Evolutionary conservation across 2,888 invertebrate genomes (phyloP), one percentile per base, ranked within the genome.

Genomic region (Eristalinus sepulchralis): DNA sequence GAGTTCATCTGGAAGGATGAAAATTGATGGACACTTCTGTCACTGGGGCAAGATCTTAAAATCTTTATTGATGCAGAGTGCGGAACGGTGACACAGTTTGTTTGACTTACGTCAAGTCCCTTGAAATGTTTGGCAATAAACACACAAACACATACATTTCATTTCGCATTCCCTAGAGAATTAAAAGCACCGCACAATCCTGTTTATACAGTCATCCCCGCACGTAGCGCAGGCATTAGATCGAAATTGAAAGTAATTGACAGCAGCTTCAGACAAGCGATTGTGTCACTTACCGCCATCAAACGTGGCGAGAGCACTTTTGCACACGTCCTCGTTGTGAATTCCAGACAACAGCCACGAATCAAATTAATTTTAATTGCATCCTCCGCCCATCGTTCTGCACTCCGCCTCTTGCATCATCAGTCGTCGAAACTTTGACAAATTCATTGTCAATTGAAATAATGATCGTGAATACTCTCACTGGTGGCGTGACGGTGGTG

Each of bases 311-410:
- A 24, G 5, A 27, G 27, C 27, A 72, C 20, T 17, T 22, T 59
- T 66, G 34, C 59, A 72, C 24, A 2, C n/a, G 17, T 6, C 22
- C 47, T 47, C 47, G 47, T 79, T 72, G 53, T 39, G 66, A 60
- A 72, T 77, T 77, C 68, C 27, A 47, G 24, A 59, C 59, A 79
- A 33, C 17, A 17, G 47, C 17, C 72, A 27, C 34, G 33, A 57
- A 64, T 59, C 59, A 60, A 79, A 79, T 79, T 79, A 59, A 79
- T 79, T 79, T 79, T 79, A 60, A 79, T 72, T 72, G 66, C 60
- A 79, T 47, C 36, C 47, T 66, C 47, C n/a, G 39, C 34, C 71
- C 66, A 79, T 47, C 17, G 59, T 79, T 68, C 62, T 47, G 47
- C 13, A 27, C 22, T 24, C 9, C 17, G 6, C 22, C 47, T 5